Conservation (phyloP, 2,113 vertebrate genomes). For the Pygoscelis adeliae region DNA sequence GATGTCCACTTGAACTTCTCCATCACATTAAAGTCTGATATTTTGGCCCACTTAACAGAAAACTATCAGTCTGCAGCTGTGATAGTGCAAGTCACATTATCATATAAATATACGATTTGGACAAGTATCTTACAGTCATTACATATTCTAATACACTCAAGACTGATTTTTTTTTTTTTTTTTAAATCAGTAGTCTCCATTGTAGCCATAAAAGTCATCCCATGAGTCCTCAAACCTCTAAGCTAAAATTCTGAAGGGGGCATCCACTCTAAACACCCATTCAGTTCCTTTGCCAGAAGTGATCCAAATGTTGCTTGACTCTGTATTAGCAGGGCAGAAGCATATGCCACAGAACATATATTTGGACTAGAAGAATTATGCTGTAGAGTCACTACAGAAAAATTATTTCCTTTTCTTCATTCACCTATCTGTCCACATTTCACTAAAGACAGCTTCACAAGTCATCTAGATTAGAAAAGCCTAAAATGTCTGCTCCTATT, state of each 20-base stretch:
- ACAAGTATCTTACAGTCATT: background rate
- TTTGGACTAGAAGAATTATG: background rate
- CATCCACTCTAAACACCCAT: background rate
- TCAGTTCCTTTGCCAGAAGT: background rate
- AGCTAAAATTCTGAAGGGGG: background rate
- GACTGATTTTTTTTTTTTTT: background rate
- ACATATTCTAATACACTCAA: background rate
- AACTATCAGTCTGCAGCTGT: background rate
- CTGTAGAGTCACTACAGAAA: background rate
- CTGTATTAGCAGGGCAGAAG: background rate
- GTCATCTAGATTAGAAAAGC: background rate
- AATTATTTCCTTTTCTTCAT: background rate
- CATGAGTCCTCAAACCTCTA: background rate
- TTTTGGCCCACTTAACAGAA: background rate
- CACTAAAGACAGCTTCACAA: background rate
- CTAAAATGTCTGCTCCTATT: background rate
- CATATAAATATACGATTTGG: background rate
- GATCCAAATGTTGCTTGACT: background rate
- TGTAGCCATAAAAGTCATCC: background rate
- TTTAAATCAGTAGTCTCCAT: background rate
- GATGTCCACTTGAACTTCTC: background rate
- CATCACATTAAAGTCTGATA: background rate
- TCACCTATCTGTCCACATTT: background rate
- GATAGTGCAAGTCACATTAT: background rate
- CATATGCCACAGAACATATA: background rate